Conservation (phyloP, 2,113 vertebrate species). For the Ictalurus punctatus region DNA sequence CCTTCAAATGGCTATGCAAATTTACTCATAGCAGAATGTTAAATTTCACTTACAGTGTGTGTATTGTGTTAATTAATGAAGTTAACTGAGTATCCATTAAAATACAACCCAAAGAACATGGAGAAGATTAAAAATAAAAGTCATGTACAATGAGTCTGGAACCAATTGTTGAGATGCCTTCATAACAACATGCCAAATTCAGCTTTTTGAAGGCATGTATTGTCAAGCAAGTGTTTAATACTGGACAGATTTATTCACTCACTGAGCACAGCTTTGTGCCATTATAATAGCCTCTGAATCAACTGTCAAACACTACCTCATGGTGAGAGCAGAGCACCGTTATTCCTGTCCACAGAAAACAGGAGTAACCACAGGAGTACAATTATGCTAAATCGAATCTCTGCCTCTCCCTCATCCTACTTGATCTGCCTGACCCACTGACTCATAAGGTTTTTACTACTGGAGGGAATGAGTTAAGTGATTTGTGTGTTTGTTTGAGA, state of each 20-base stretch:
- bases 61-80: not conserved
- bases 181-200: not conserved
- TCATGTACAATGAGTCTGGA: not conserved
- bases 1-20: not conserved
- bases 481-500: not conserved
- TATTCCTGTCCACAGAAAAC: not conserved
- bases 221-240: not conserved
- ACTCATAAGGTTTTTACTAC: not conserved
- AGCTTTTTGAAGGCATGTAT: not conserved
- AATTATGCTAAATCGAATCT: constrained; percentile 30
- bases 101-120: not conserved
- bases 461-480: not conserved
- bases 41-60: not conserved
- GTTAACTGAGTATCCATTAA: not conserved
- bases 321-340: constrained; percentile 7
- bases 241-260: constrained; percentile 16
- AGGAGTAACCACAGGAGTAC: constrained; percentile 29
- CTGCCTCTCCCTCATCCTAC: not conserved
- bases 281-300: not conserved
- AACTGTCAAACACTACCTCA: constrained; percentile 4
- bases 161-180: not conserved
- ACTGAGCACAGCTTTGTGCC: not conserved
- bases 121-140: not conserved
- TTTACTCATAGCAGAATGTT: not conserved
- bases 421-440: not conserved